Percentiles rank a stretch among this genome's conserved stretches.
These are phyloP conservation scores for Dermolepida albohirtum DNA, from an alignment of 2,888 invertebrate genomes.

Conservation along the genomic window DNA sequence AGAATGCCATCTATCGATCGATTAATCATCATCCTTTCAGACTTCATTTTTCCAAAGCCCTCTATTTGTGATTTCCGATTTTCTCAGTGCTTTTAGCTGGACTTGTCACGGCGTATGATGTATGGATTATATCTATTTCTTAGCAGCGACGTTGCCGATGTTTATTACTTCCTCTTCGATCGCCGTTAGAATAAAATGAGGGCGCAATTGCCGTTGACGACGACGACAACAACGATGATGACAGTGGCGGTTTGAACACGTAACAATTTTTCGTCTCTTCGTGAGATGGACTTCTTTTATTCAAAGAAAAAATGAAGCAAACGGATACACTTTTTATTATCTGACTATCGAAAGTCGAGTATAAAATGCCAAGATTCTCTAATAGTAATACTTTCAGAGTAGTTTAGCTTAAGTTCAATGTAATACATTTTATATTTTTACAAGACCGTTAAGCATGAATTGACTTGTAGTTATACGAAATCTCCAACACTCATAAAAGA, in stretches of 20 bases:
- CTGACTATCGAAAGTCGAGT: too few species aligned
- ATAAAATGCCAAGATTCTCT: too few species aligned
- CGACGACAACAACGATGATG: neutral
- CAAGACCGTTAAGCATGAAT: too few species aligned
- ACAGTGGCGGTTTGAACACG: neutral
- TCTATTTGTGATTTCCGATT: conserved; percentile 31
- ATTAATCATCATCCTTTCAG: conserved; percentile 31
- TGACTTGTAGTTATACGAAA: too few species aligned
- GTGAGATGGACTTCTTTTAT: too few species aligned
- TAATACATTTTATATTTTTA: too few species aligned
- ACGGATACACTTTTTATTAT: too few species aligned
- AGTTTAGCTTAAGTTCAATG: too few species aligned
- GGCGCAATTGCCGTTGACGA: conserved; percentile 9
- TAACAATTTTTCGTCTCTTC: too few species aligned
- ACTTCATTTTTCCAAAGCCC: conserved; percentile 23
- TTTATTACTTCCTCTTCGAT: conserved; percentile 27
- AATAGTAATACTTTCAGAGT: too few species aligned
- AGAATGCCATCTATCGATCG: conserved; percentile 13
- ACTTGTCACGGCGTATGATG: conserved; percentile 32
- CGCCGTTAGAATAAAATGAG: conserved; percentile 2
- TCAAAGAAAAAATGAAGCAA: too few species aligned
- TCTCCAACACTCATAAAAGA: too few species aligned
- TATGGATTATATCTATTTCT: conserved; percentile 33
- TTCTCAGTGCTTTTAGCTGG: conserved; percentile 21
- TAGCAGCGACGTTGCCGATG: conserved; percentile 25